Evolutionary conservation across 2,797 vertebrate genomes (phyloP).

Genomic region (Lophotriccus pileatus): DNA sequence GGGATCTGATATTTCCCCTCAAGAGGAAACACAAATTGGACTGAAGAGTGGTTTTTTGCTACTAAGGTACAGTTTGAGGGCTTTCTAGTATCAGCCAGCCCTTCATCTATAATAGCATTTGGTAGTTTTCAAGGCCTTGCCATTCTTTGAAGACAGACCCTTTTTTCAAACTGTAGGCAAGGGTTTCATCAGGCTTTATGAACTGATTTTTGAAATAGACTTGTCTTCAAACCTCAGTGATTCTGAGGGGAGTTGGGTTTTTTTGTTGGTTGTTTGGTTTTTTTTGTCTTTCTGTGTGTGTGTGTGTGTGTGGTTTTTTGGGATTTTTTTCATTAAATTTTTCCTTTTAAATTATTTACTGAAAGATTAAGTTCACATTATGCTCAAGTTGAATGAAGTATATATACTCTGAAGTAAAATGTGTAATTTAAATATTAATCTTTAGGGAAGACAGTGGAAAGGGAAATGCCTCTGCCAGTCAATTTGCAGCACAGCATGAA

Average conservation of each 20-base stretch:
- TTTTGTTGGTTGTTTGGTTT: neutral
- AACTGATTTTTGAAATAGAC: neutral
- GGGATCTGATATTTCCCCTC: neutral
- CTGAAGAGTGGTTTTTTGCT: neutral
- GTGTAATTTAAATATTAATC: neutral
- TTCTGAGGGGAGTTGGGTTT: neutral
- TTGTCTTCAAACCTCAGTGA: neutral
- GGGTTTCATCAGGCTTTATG: neutral
- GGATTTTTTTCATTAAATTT: neutral
- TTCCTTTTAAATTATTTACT: neutral
- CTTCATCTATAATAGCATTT: neutral
- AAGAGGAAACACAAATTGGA: neutral
- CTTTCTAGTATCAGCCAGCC: neutral
- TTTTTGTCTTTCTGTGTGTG: neutral
- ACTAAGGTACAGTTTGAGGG: neutral
- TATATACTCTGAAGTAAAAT: neutral
- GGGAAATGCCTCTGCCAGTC: neutral
- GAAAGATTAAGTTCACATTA: neutral
- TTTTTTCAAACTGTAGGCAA: neutral
- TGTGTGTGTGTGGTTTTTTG: rapidly evolving
- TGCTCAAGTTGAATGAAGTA: neutral
- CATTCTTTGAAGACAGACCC: neutral
- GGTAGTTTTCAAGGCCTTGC: neutral
- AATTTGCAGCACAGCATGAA: neutral
- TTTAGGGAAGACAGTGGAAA: neutral